These are phyloP conservation scores for Drosophila mercatorum DNA, from an alignment of 2,888 invertebrate species.

Conservation along the genomic window DNA sequence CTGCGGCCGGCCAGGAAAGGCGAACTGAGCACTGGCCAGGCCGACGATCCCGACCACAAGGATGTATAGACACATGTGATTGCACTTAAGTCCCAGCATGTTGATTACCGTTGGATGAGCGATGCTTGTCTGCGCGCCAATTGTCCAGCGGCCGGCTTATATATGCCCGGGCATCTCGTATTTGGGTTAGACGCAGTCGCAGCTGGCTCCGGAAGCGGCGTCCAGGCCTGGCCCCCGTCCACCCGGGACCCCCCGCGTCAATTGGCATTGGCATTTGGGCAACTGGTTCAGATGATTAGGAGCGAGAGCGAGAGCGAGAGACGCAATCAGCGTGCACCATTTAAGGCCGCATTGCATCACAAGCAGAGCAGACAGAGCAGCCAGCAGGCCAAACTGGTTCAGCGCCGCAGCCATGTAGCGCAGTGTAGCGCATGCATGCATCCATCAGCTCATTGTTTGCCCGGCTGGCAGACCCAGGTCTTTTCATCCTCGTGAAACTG, in stretches of 20 bases:
- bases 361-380: conserved; percentile 16
- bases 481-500: conserved; percentile 86
- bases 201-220: conserved; percentile 20
- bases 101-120: conserved; percentile 43
- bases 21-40: conserved; percentile 47
- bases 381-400: conserved; percentile 9
- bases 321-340: conserved; percentile 35
- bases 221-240: not conserved
- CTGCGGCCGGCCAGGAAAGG: conserved; percentile 27
- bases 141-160: conserved; percentile 37
- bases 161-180: conserved; percentile 45
- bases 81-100: conserved; percentile 30
- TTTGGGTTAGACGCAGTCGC: conserved; percentile 43
- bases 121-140: conserved; percentile 51
- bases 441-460: not conserved
- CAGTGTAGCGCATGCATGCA: conserved; percentile 21
- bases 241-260: not conserved
- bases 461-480: conserved; percentile 70
- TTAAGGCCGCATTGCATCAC: conserved; percentile 61
- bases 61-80: conserved; percentile 27
- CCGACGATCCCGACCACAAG: conserved; percentile 34
- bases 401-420: conserved; percentile 19
- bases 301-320: conserved; percentile 35
- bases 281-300: conserved; percentile 77
- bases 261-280: conserved; percentile 75